Base-by-base conservation (phyloP, 2,113 vertebrate species). In the Holacanthus passer region DNA sequence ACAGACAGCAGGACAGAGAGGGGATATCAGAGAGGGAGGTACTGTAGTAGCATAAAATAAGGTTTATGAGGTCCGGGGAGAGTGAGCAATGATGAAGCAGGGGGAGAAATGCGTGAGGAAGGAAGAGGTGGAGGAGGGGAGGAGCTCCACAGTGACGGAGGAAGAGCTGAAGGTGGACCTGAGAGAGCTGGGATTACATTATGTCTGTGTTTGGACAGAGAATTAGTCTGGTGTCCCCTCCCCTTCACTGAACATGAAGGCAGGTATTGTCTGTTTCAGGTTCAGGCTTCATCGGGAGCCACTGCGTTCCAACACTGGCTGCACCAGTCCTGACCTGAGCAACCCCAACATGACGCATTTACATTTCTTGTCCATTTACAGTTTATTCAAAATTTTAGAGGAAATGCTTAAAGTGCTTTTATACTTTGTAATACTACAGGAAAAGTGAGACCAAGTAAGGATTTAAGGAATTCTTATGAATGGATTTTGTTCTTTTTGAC, bases 1-100 rank as follows among this genome's bases (percentile, higher is more conserved):
- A 53, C 65, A 75, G 76, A 78, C 72, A 77, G 77, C 60, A 50
- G 73, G 79, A 37, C 39, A 41, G 60, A 60, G 64, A 32, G 58
- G 48, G 75, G 60, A 53, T 74, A 32, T 83, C 37, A 0, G 37
- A 29, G 35, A 65, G 58, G 72, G 55, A 87, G 81, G 81, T 39
- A 24, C 73, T 69, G 68, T 71, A 78, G 62, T 52, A 75, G 67
- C 37, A 76, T 65, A 47, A 83, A 82, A 62, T 73, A 59, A 53
- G 45, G 50, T 85, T 84, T 79, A 43, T 65, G 50, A 77, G 59
- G 65, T 82, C 1, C 35, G 53, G 52, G 8, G 66, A 76, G 74
- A 37, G 50, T 4, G 22, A 73, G 73, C 80, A 65, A 53, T 53
- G 64, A 73, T 39, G 31, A 45, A 64, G 56, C n/a, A 63, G 76